Base-by-base conservation (phyloP, 2,888 invertebrate species). In the Pteria penguin region DNA sequence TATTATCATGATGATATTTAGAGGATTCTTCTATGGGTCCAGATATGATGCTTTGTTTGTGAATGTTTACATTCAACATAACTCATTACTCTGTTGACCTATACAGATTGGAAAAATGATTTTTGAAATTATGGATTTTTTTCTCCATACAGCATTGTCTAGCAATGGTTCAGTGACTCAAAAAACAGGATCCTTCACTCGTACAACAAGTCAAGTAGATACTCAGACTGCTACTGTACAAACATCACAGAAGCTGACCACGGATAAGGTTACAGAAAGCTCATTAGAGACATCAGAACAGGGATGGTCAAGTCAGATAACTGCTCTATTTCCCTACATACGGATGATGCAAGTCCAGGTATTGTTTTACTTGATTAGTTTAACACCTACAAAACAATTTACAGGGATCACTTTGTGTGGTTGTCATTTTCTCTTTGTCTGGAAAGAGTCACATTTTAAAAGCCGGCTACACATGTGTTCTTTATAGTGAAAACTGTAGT, bases 261-360 rank as follows among this genome's bases (percentile, higher is more conserved):
- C 73, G 32, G 57, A 77, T 61, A 67, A 71, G 52, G 58, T 36
- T 32, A 54, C 67, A 11, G 36, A 63, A 26, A 27, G 24, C 18
- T 18, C 68, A 54, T 18, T 61, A 0, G 36, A 58, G 33, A 60
- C 5, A 45, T 24, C 63, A 45, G 61, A 67, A 31, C 65, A 67
- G 26, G 67, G 75, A 0, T 57, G 81, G 31, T 81, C 79, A 18
- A 78, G 76, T 24, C 82, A 71, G 69, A 71, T 86, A 45, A 83
- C 86, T 8, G 63, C 77, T 8, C 83, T 82, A 63, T 89, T 88
- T 70, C 90, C 90, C 14, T 75, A 89, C 4, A 67, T 90, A 24
- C 84, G 88, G 61, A 84, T 87, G 63, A 72, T 90, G 36, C 87
- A 90, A 66, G 80, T 91, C 2, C 90, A 91, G 89, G 91, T 90